These are phyloP conservation scores for Lordiphosa collinella DNA, from an alignment of 1,140 invertebrate species.

Conservation along the genomic window DNA sequence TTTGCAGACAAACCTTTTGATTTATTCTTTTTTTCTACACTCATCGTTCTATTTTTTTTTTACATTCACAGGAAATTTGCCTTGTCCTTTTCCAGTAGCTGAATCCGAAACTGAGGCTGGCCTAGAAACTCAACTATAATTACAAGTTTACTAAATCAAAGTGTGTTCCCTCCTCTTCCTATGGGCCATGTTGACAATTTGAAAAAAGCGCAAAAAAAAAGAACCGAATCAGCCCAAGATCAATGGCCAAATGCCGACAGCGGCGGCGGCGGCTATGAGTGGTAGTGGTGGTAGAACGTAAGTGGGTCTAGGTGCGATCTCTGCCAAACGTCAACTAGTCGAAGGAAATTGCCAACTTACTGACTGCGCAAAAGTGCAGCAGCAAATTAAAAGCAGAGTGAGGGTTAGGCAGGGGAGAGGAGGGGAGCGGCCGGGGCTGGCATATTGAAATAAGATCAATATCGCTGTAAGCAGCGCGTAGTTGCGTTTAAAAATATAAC, in stretches of 20 bases:
- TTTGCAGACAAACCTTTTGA: background rate
- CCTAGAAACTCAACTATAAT: too few relatives aligned
- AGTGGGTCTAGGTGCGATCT: too few relatives aligned
- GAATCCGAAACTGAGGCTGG: too few relatives aligned
- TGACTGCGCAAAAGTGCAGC: slow-evolving; percentile 33
- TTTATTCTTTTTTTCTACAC: background rate
- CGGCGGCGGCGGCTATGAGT: too few relatives aligned
- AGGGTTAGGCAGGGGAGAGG: slow-evolving; percentile 15
- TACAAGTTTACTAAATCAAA: too few relatives aligned
- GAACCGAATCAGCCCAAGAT: slow-evolving; percentile 3
- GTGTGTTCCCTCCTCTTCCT: background rate
- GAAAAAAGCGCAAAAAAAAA: background rate
- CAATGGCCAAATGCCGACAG: slow-evolving; percentile 9
- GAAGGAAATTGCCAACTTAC: too few relatives aligned
- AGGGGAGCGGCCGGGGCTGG: slow-evolving; percentile 25
- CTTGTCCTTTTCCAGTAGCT: too few relatives aligned
- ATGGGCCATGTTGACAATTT: slow-evolving; percentile 4
- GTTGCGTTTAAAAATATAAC: slow-evolving; percentile 70
- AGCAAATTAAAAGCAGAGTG: slow-evolving; percentile 60
- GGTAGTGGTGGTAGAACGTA: too few relatives aligned
- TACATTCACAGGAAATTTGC: too few relatives aligned
- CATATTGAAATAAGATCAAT: slow-evolving; percentile 78
- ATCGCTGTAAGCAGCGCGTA: slow-evolving; percentile 70
- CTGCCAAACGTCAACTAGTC: too few relatives aligned
- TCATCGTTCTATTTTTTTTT: background rate